Conservation (phyloP, 1,140 invertebrate species). For the Dreissena rostriformis region DNA sequence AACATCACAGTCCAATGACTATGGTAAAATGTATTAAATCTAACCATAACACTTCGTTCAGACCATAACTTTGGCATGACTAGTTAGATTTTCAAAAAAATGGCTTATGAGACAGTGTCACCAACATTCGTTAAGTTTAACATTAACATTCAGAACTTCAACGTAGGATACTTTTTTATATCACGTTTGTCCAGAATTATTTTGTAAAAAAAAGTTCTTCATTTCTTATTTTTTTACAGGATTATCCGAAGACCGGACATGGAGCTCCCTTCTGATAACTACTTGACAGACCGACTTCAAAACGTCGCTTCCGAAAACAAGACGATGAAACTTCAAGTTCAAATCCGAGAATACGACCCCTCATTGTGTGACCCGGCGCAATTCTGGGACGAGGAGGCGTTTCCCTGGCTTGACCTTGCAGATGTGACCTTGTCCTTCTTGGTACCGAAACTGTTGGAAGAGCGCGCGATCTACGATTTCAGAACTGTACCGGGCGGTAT, state of each 20-base stretch:
- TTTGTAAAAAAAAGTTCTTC: not conserved
- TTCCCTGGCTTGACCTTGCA: conserved; percentile 38
- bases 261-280: conserved; percentile 37
- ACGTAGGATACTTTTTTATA: no score
- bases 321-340: conserved; percentile 44
- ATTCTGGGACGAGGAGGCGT: conserved; percentile 42
- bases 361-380: conserved; percentile 8
- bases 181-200: not conserved
- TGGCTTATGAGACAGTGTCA: no score
- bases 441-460: conserved; percentile 31
- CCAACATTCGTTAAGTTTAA: no score
- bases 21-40: no score
- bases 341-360: conserved; percentile 17
- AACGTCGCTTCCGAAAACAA: conserved; percentile 26
- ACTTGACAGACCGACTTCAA: conserved; percentile 20
- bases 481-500: conserved; percentile 17
- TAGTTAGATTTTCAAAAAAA: no score
- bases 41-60: no score
- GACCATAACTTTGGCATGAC: no score
- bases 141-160: no score
- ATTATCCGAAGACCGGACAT: conserved; percentile 39
- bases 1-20: no score
- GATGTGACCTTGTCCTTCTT: conserved; percentile 20
- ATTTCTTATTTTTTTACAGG: conserved; percentile 13
- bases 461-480: conserved; percentile 49